A percentile compares a stretch with the other conserved stretches of the same genome.
Evolutionary conservation across 2,888 invertebrate genomes (phyloP).

Genomic region (Campaea margaritaria): DNA sequence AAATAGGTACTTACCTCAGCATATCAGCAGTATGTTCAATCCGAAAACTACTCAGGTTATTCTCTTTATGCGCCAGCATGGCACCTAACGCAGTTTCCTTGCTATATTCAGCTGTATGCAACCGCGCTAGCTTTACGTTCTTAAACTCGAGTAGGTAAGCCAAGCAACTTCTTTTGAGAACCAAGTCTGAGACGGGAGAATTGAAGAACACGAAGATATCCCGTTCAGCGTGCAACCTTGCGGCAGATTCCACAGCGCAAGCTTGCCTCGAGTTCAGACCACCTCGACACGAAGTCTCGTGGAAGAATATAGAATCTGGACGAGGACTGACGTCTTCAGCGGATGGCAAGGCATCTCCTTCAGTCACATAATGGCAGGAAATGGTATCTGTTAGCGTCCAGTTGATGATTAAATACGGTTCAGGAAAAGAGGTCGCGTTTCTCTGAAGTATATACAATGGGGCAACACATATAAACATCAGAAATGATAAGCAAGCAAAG

Average conservation of each 20-base stretch:
- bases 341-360: constrained; percentile 30
- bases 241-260: constrained; percentile 45
- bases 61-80: constrained; percentile 18
- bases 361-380: constrained; percentile 34
- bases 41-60: constrained; percentile 27
- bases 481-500: neutral
- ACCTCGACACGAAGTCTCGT: constrained; percentile 86
- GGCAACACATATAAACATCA: neutral
- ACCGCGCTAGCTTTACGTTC: constrained; percentile 36
- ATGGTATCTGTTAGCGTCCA: neutral
- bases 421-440: neutral
- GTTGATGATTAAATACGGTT: neutral
- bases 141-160: constrained; percentile 24
- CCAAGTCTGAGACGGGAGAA: constrained; percentile 34
- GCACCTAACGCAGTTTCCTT: constrained; percentile 21
- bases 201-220: constrained; percentile 74
- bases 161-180: constrained; percentile 29
- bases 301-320: constrained; percentile 84
- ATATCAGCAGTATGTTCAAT: constrained; percentile 42
- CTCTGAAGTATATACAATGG: neutral
- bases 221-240: constrained; percentile 45
- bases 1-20: constrained; percentile 28
- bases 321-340: constrained; percentile 17
- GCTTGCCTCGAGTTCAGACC: constrained; percentile 60
- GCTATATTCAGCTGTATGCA: constrained; percentile 38